Percentiles rank a stretch among this genome's conserved stretches.
Evolutionary conservation across 2,113 vertebrate genomes (phyloP).

Genomic region (Anseranas semipalmata): DNA sequence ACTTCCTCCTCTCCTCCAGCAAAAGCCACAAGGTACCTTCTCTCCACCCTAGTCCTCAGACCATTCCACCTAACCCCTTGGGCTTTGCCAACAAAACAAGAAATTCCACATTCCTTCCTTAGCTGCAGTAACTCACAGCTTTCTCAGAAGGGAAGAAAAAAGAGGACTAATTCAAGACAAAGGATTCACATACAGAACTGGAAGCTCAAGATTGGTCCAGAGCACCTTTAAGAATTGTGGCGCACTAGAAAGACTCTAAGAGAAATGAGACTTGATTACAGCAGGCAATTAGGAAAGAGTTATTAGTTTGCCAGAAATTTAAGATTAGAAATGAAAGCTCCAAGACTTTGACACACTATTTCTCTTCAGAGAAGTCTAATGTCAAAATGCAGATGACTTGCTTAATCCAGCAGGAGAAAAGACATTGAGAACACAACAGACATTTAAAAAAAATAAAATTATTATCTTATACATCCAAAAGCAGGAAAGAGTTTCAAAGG

Average conservation of each 20-base stretch:
- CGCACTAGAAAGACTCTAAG: background rate
- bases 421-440: background rate
- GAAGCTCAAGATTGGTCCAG: background rate
- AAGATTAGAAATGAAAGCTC: background rate
- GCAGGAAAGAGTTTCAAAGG: background rate
- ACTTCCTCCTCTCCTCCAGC: background rate
- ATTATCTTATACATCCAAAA: background rate
- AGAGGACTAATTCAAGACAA: background rate
- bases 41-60: background rate
- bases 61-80: background rate
- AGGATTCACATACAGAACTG: background rate
- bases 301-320: background rate
- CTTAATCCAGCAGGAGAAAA: background rate
- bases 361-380: background rate
- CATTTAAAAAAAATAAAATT: background rate
- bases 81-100: background rate
- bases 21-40: background rate
- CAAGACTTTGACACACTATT: background rate
- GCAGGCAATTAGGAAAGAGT: background rate
- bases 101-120: background rate
- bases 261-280: background rate
- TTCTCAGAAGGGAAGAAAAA: background rate
- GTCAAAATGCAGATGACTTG: background rate
- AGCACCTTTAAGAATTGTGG: fast-evolving
- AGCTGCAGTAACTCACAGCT: background rate